Evolutionary conservation across 2,113 vertebrate genomes (phyloP).

Genomic region (Ageneiosus marmoratus): DNA sequence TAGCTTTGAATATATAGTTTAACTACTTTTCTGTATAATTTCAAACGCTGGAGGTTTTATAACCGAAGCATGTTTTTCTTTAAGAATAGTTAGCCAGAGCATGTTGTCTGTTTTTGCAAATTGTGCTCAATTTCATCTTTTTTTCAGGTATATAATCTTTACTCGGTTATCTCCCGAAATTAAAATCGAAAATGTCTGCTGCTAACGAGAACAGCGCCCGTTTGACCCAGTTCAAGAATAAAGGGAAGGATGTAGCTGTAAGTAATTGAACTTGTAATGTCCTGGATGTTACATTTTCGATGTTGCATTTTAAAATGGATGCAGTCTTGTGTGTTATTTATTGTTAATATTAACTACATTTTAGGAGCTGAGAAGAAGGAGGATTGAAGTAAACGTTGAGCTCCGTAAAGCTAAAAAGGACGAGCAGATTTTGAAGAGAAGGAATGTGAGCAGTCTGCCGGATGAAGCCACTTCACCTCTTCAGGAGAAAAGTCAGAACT

Average conservation of each 20-base stretch:
- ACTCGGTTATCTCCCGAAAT: neutral
- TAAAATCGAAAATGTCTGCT: constrained; percentile 75
- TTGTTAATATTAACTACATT: neutral
- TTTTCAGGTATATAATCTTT: neutral
- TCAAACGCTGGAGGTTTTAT: neutral
- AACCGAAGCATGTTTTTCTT: neutral
- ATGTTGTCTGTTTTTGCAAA: neutral
- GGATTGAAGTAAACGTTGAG: constrained; percentile 93
- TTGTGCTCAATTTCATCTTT: neutral
- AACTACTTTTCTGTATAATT: neutral
- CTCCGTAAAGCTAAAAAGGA: constrained; percentile 96
- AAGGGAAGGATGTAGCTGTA: constrained; percentile 84
- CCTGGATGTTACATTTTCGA: no score
- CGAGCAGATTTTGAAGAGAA: constrained; percentile 93
- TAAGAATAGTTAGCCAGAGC: neutral
- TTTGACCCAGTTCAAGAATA: constrained; percentile 93
- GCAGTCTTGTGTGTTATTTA: neutral
- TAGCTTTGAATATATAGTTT: neutral
- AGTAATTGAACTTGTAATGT: constrained; percentile 16
- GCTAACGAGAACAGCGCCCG: constrained; percentile 81
- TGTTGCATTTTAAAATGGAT: neutral
- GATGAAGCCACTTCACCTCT: constrained; percentile 92
- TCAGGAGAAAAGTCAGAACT: constrained; percentile 85
- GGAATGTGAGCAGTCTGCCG: constrained; percentile 85
- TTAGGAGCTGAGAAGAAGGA: constrained; percentile 88